These are phyloP conservation scores for Venusia cambrica DNA, from an alignment of 2,888 invertebrate genomes.

Conservation along the genomic window DNA sequence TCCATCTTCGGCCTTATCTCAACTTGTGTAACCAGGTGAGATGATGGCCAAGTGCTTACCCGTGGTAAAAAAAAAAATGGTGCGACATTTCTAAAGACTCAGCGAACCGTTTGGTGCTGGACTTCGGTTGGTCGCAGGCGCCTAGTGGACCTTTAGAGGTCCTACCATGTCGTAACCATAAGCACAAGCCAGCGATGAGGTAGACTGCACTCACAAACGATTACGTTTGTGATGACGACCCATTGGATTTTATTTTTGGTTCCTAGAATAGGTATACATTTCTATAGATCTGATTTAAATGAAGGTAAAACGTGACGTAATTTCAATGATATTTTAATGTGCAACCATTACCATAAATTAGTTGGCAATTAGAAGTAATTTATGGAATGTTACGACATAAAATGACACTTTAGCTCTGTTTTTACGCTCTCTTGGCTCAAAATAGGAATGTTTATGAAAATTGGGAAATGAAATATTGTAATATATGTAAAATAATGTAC, in stretches of 20 bases:
- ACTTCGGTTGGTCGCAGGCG: too few species aligned
- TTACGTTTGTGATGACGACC: too few species aligned
- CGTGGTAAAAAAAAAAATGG: too few species aligned
- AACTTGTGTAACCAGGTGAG: too few species aligned
- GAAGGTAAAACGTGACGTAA: slow-evolving; percentile 46
- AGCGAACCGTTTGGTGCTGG: too few species aligned
- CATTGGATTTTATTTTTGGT: slow-evolving; percentile 1
- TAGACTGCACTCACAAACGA: too few species aligned
- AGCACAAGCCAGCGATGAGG: too few species aligned
- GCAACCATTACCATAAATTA: slow-evolving; percentile 67
- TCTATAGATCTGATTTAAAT: slow-evolving; percentile 27
- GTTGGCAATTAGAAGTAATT: slow-evolving; percentile 61
- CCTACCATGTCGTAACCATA: too few species aligned
- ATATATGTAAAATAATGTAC: slow-evolving; percentile 14
- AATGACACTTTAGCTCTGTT: slow-evolving; percentile 39
- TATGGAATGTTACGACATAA: slow-evolving; percentile 55
- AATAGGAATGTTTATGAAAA: slow-evolving; percentile 26
- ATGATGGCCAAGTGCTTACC: too few species aligned
- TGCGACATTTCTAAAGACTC: too few species aligned
- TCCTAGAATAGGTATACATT: slow-evolving; percentile 7
- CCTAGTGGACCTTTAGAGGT: too few species aligned
- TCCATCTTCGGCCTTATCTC: too few species aligned
- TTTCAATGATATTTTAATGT: slow-evolving; percentile 63
- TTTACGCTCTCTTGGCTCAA: slow-evolving; percentile 30
- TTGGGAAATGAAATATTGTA: slow-evolving; percentile 26